Conservation (phyloP, 2,797 vertebrate species). For the Euthynnus affinis region DNA sequence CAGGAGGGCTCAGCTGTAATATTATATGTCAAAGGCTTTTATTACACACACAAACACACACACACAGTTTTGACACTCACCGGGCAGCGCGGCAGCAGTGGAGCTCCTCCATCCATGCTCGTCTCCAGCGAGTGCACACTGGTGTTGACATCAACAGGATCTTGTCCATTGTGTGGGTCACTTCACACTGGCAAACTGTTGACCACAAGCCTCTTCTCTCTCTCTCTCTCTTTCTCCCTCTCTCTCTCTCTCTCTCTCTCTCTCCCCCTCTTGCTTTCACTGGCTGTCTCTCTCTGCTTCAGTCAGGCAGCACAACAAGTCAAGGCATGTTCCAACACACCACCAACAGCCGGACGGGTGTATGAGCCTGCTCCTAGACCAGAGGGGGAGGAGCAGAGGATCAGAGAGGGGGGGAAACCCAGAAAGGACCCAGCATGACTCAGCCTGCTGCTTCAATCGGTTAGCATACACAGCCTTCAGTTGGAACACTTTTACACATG, state of each 20-base stretch:
- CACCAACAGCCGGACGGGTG: slow-evolving; percentile 78
- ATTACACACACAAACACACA: not conserved
- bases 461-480: slow-evolving; percentile 60
- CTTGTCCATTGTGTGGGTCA: slow-evolving; percentile 68
- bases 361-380: slow-evolving; percentile 73
- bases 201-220: slow-evolving; percentile 71
- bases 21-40: slow-evolving; percentile 39
- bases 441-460: slow-evolving; percentile 71
- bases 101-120: slow-evolving; percentile 45
- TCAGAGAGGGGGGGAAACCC: slow-evolving; percentile 79
- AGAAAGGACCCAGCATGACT: slow-evolving; percentile 78
- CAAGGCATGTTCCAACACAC: slow-evolving; percentile 87
- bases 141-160: slow-evolving; percentile 47
- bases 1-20: slow-evolving; percentile 20
- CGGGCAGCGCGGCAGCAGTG: slow-evolving; percentile 37
- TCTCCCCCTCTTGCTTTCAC: slow-evolving; percentile 16
- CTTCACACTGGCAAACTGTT: slow-evolving; percentile 68
- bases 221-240: slow-evolving; percentile 9
- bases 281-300: slow-evolving; percentile 44
- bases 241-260: slow-evolving; percentile 35
- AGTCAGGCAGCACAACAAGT: slow-evolving; percentile 85
- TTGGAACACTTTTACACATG: slow-evolving; percentile 42
- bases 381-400: slow-evolving; percentile 81
- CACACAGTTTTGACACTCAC: slow-evolving; percentile 66
- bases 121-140: slow-evolving; percentile 27